These are phyloP conservation scores for Strigamia transsilvanica DNA, from an alignment of 2,888 invertebrate genomes.

Conservation along the genomic window DNA sequence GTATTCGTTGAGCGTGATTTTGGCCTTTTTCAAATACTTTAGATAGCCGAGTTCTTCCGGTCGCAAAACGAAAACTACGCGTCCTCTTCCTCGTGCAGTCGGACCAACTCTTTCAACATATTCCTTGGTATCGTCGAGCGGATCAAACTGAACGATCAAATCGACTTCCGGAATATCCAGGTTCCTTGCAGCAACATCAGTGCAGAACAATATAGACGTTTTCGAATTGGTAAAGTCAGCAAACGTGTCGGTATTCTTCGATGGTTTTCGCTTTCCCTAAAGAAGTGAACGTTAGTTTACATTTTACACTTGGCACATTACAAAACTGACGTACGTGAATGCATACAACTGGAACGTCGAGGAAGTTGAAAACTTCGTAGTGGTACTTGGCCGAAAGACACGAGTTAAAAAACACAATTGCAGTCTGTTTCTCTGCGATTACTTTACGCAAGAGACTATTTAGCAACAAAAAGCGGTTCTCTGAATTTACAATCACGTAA, in stretches of 20 bases:
- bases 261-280: conserved; percentile 98
- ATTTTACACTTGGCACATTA: too few relatives aligned
- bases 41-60: conserved; percentile 97
- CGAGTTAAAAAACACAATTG: conserved; percentile 96
- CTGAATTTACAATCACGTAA: conserved; percentile 94
- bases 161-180: conserved; percentile 97
- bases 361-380: conserved; percentile 94
- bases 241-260: conserved; percentile 91
- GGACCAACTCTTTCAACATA: conserved; percentile 98
- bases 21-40: conserved; percentile 89
- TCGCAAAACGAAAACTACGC: conserved; percentile 88
- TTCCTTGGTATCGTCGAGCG: conserved; percentile 99
- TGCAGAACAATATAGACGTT: conserved; percentile 95
- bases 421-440: conserved; percentile 85
- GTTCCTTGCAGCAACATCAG: conserved; percentile 97
- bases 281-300: background rate
- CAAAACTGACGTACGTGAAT: conserved; percentile 79
- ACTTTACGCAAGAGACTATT: conserved; percentile 98
- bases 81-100: conserved; percentile 92
- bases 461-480: conserved; percentile 91
- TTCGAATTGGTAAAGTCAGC: conserved; percentile 84
- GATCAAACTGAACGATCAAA: conserved; percentile 99
- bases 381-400: conserved; percentile 98
- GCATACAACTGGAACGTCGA: conserved; percentile 92
- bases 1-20: conserved; percentile 94